Evolutionary conservation across 2,888 invertebrate species (phyloP).

Genomic region (Volucella inanis): DNA sequence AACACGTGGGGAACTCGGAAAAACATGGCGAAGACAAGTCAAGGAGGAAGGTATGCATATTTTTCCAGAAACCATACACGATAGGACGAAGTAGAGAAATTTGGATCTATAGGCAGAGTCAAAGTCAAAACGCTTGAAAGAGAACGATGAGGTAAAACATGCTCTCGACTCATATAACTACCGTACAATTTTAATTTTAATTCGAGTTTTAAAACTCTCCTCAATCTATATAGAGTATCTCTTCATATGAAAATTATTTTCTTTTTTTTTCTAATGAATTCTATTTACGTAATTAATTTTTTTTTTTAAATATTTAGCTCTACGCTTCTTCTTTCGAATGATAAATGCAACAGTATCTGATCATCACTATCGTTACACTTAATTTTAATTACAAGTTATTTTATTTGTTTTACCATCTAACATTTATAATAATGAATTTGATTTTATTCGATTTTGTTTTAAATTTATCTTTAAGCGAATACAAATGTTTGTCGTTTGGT

Average conservation of each 20-base stretch:
- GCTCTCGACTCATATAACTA: slow-evolving; percentile 25
- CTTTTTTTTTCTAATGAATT: slow-evolving; percentile 66
- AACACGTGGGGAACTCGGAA: too few relatives aligned
- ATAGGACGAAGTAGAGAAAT: too few relatives aligned
- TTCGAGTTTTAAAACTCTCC: slow-evolving; percentile 1
- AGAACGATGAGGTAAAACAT: neutral
- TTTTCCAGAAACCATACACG: too few relatives aligned
- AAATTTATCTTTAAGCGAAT: slow-evolving; percentile 60
- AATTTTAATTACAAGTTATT: slow-evolving; percentile 62
- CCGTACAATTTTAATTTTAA: too few relatives aligned
- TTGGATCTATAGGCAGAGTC: too few relatives aligned
- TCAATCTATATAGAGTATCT: slow-evolving; percentile 1
- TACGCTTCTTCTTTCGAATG: slow-evolving; percentile 18
- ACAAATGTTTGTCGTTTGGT: slow-evolving; percentile 47
- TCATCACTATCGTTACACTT: slow-evolving; percentile 67
- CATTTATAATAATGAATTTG: slow-evolving; percentile 47
- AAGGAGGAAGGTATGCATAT: too few relatives aligned
- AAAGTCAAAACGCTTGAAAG: too few relatives aligned
- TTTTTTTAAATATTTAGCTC: slow-evolving; percentile 24
- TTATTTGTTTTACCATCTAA: slow-evolving; percentile 60
- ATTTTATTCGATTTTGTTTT: slow-evolving; percentile 26
- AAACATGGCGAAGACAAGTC: too few relatives aligned
- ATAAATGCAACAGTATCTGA: slow-evolving; percentile 74
- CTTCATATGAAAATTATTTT: slow-evolving; percentile 30
- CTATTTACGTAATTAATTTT: slow-evolving; percentile 49